phyloP scores from a whole-genome alignment of 2,797 vertebrate genomes.

The Simalia tracyae region DNA sequence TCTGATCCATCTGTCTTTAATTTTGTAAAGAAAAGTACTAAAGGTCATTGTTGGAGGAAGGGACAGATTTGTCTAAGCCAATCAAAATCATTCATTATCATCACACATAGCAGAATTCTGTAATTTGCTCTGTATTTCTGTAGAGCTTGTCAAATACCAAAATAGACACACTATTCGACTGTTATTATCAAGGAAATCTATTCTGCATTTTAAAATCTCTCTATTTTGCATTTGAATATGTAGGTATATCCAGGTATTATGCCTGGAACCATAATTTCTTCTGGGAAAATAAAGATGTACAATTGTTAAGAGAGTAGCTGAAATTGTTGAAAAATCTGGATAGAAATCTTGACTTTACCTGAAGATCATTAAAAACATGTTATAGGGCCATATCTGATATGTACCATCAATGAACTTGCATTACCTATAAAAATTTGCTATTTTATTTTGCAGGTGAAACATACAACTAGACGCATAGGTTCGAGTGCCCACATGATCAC shows the following conservation, averaged over 20 bases:
- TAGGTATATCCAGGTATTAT: background rate
- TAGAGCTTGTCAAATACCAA: background rate
- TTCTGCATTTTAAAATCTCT: background rate
- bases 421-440: conserved; percentile 47
- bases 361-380: conserved; percentile 10
- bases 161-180: background rate
- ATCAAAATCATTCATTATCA: background rate
- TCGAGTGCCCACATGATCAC: conserved; percentile 97
- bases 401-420: conserved; percentile 43
- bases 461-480: conserved; percentile 71
- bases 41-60: background rate
- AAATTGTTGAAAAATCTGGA: conserved; percentile 61
- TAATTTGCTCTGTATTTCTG: background rate
- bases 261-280: background rate
- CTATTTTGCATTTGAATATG: background rate
- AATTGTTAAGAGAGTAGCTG: conserved; percentile 23
- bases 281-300: background rate
- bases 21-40: background rate
- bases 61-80: background rate
- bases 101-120: background rate
- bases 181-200: background rate
- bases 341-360: conserved; percentile 40
- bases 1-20: background rate
- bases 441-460: conserved; percentile 77
- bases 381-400: conserved; percentile 11